phyloP scores from a whole-genome alignment of 2,113 vertebrate species.

The Nematolebias whitei region DNA sequence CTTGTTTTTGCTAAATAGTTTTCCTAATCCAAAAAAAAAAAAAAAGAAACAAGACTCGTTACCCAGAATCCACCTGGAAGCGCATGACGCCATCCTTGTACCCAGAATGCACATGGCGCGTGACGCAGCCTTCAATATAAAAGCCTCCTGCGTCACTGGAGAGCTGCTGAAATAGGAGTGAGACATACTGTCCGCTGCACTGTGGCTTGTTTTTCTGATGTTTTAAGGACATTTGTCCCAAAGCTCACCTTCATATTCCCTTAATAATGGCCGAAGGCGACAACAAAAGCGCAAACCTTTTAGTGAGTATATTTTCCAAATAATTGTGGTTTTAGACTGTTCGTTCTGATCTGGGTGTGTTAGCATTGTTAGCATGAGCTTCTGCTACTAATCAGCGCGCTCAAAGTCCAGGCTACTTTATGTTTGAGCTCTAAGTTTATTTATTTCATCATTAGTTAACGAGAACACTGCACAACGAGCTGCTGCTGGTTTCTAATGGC shows the following conservation, averaged over 20 bases:
- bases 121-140: constrained; percentile 53
- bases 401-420: no score
- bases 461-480: not conserved
- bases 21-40: no score
- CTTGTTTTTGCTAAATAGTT: no score
- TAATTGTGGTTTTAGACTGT: not conserved
- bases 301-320: constrained; percentile 62
- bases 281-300: constrained; percentile 79
- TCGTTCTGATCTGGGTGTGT: not conserved
- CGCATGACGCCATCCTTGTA: no score
- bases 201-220: constrained; percentile 12
- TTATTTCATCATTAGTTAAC: not conserved
- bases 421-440: not conserved
- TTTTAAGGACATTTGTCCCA: not conserved
- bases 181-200: no score
- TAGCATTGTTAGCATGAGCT: constrained; percentile 23
- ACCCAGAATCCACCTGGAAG: no score
- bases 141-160: constrained; percentile 42
- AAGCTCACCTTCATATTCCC: not conserved
- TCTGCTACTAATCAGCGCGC: constrained; percentile 8
- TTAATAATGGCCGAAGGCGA: constrained; percentile 77
- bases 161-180: no score
- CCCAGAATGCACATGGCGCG: no score
- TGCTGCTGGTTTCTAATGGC: not conserved
- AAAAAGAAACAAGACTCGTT: no score